Conservation (phyloP, 2,113 vertebrate genomes). For the Trogon melanurus region DNA sequence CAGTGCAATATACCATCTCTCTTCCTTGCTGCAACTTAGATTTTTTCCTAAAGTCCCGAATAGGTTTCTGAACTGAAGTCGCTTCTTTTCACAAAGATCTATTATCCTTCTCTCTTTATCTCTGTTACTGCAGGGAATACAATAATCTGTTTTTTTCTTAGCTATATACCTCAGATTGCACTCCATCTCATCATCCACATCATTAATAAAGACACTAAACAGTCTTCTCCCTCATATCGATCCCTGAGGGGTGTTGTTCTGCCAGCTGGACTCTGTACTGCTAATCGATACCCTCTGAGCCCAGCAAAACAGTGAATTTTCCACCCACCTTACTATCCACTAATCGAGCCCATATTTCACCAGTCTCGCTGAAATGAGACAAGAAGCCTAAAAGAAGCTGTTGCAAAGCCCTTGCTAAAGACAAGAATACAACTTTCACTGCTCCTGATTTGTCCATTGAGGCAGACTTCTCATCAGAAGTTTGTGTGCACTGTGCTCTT, state of each 20-base stretch:
- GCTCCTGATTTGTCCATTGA: neutral
- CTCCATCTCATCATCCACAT: neutral
- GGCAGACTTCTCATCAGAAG: neutral
- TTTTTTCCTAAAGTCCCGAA: neutral
- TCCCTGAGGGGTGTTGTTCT: neutral
- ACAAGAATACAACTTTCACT: neutral
- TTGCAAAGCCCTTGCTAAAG: neutral
- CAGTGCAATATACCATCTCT: neutral
- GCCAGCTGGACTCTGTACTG: neutral
- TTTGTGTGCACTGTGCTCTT: neutral
- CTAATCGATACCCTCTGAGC: neutral
- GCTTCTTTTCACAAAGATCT: neutral
- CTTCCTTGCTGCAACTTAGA: neutral
- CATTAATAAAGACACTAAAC: neutral
- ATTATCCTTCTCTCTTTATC: neutral
- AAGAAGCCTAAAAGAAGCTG: neutral
- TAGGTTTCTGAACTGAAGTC: neutral
- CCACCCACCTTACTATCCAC: neutral
- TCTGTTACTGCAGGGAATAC: neutral
- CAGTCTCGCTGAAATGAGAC: neutral
- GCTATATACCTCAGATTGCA: neutral
- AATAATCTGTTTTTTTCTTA: neutral
- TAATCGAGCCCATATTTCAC: neutral
- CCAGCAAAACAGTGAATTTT: neutral
- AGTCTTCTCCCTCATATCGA: rapidly evolving